These are phyloP conservation scores for Echinarachnius parma DNA, from an alignment of 53 echinoderm and acorn worm genomes.

Conservation along the genomic window DNA sequence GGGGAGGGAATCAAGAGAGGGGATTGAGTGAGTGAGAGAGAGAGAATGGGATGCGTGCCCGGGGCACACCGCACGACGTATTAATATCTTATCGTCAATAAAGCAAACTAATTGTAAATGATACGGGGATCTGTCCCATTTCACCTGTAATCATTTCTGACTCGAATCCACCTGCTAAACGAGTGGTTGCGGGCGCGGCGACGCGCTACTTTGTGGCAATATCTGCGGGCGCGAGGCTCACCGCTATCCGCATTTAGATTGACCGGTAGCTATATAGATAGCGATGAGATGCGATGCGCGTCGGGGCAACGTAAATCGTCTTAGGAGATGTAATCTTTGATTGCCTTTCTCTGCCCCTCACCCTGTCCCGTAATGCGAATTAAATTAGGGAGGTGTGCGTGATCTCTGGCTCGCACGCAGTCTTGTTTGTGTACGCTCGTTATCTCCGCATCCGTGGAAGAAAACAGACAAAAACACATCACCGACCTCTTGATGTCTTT, in stretches of 20 bases:
- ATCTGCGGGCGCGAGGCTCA: slow-evolving; percentile 29
- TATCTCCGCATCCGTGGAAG: slow-evolving; percentile 25
- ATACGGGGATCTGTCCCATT: slow-evolving; percentile 30
- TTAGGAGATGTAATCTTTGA: slow-evolving; percentile 43
- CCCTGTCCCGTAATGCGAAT: slow-evolving; percentile 22
- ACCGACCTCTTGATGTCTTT: slow-evolving; percentile 25
- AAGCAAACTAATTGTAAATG: slow-evolving; percentile 47
- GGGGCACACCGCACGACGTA: slow-evolving; percentile 28
- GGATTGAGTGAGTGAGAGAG: too few relatives aligned
- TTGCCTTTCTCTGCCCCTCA: too few relatives aligned
- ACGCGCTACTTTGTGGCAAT: slow-evolving; percentile 33
- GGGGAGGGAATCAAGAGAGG: too few relatives aligned
- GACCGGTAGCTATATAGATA: too few relatives aligned
- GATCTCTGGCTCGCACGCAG: slow-evolving; percentile 18
- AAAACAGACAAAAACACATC: slow-evolving; percentile 6
- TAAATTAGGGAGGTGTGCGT: slow-evolving; percentile 26
- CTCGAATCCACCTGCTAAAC: slow-evolving; percentile 37
- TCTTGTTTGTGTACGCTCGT: slow-evolving; percentile 24
- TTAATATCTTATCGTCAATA: slow-evolving; percentile 36
- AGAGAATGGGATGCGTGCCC: too few relatives aligned
- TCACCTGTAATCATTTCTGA: slow-evolving; percentile 47
- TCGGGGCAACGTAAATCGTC: slow-evolving; percentile 15
- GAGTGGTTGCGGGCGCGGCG: slow-evolving; percentile 16
- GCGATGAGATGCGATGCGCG: slow-evolving; percentile 30
- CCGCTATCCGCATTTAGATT: slow-evolving; percentile 14